A percentile compares a stretch with the other conserved stretches of the same genome.
These are phyloP conservation scores for Sebastes nivosus DNA, from an alignment of 2,797 vertebrate species.

Conservation along the genomic window DNA sequence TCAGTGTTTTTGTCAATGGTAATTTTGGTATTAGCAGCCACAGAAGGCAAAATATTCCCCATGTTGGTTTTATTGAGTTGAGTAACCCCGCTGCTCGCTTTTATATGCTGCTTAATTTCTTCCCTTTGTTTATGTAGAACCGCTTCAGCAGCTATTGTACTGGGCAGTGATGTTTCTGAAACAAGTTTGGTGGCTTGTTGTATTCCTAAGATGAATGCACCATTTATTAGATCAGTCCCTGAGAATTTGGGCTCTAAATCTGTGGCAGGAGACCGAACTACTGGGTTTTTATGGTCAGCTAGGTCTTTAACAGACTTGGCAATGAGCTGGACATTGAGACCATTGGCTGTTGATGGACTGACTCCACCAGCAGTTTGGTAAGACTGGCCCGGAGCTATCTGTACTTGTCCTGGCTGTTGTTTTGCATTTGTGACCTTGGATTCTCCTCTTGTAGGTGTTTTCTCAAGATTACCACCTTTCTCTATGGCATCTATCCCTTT, in stretches of 20 bases:
- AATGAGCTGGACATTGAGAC: not conserved
- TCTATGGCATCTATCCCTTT: conserved; percentile 7
- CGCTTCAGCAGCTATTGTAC: not conserved
- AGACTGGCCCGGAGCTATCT: not conserved
- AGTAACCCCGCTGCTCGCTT: not conserved
- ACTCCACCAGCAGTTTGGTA: conserved; percentile 2
- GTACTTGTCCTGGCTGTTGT: conserved; percentile 12
- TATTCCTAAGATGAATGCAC: not conserved
- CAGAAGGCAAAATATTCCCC: conserved; percentile 1
- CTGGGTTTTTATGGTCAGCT: not conserved
- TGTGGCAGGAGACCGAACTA: not conserved
- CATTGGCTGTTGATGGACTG: conserved; percentile 5
- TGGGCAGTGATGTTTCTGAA: not conserved
- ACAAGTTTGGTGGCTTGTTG: conserved; percentile 19
- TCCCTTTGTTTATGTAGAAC: conserved; percentile 17
- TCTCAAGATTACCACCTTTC: conserved; percentile 19
- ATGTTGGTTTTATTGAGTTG: conserved; percentile 20
- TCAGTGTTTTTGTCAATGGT: not conserved
- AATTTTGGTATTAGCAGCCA: not conserved
- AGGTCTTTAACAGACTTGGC: conserved; percentile 5
- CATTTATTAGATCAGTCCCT: conserved; percentile 4
- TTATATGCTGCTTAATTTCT: conserved; percentile 14
- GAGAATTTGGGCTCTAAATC: conserved; percentile 15
- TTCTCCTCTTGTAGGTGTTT: conserved; percentile 4
- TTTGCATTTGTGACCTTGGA: conserved; percentile 7